Evolutionary conservation across 2,797 vertebrate genomes (phyloP).

Genomic region (Gobio occitaniae): DNA sequence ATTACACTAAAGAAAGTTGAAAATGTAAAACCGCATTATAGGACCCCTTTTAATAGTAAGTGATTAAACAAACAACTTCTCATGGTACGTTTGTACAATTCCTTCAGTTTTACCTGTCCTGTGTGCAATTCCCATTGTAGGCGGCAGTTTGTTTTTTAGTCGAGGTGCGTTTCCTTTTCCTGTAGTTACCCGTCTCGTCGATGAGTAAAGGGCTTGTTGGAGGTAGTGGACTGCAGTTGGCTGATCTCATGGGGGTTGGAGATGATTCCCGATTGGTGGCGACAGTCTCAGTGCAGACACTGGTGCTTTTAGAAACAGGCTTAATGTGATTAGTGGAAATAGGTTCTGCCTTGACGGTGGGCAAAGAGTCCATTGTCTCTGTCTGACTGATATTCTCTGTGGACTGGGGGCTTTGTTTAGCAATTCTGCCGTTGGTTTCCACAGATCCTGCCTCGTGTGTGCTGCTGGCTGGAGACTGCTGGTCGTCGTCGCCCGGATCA

Average conservation of each 20-base stretch:
- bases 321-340: constrained; percentile 56
- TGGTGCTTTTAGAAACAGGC: constrained; percentile 19
- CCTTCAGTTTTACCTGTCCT: constrained; percentile 63
- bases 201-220: constrained; percentile 52
- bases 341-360: neutral
- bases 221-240: constrained; percentile 63
- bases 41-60: neutral
- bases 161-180: constrained; percentile 74
- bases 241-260: constrained; percentile 41
- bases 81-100: neutral
- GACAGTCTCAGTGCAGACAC: neutral
- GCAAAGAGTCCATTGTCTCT: constrained; percentile 42
- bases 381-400: constrained; percentile 69
- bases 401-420: constrained; percentile 59
- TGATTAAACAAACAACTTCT: neutral
- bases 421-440: constrained; percentile 46
- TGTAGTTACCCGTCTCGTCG: constrained; percentile 48
- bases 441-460: constrained; percentile 56
- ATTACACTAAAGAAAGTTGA: neutral
- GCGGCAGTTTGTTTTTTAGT: neutral
- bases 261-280: constrained; percentile 37
- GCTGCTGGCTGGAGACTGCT: constrained; percentile 58
- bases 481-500: constrained; percentile 51
- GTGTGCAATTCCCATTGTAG: constrained; percentile 44
- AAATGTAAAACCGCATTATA: neutral